phyloP scores from a whole-genome alignment of 2,113 vertebrate genomes.

The Puffinus mauretanicus region DNA sequence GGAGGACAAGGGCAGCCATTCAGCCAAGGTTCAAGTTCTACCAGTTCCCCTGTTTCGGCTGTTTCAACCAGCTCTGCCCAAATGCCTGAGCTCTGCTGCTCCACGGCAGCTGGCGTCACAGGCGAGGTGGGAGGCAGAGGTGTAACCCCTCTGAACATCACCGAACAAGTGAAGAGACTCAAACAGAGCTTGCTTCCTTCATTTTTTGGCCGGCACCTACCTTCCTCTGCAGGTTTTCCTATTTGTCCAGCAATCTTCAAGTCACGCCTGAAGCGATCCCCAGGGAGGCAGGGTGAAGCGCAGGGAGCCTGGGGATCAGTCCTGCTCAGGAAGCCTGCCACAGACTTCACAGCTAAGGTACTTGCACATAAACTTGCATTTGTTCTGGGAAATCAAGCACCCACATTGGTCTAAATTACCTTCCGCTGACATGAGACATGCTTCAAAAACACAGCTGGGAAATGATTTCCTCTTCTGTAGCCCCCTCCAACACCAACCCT shows the following conservation, averaged over 20 bases:
- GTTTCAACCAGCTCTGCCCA: background rate
- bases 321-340: background rate
- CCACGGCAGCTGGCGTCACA: rapidly evolving
- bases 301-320: background rate
- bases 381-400: background rate
- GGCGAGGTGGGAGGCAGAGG: background rate
- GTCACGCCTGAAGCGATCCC: background rate
- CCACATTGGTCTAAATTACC: background rate
- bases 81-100: background rate
- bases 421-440: background rate
- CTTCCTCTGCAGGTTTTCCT: slow-evolving; percentile 9
- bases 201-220: background rate
- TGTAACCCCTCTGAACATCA: background rate
- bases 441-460: slow-evolving; percentile 18
- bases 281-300: background rate
- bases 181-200: background rate
- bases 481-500: background rate
- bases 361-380: background rate
- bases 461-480: background rate
- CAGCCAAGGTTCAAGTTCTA: background rate
- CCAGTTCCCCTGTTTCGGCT: background rate
- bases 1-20: background rate
- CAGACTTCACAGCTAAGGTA: background rate
- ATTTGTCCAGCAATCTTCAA: background rate
- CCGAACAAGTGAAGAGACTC: background rate